Conservation (phyloP, 1,140 invertebrate genomes). For the Helicoverpa zea region DNA sequence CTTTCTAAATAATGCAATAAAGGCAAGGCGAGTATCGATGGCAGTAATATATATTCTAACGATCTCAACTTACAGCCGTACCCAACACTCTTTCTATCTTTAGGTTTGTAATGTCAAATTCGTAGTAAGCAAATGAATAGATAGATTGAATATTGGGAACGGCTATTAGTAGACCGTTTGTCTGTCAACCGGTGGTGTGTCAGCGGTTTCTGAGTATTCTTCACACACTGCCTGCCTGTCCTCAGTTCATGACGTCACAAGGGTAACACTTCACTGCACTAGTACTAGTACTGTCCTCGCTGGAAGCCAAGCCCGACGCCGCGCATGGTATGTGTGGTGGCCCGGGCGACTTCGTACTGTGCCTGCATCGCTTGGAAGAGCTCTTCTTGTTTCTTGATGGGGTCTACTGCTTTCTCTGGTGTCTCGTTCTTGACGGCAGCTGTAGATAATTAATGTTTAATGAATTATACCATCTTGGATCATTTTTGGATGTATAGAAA, state of each 20-base stretch:
- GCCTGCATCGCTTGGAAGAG: slow-evolving; percentile 97
- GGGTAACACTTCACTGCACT: slow-evolving; percentile 31
- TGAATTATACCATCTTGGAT: too few relatives aligned
- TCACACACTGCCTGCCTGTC: too few relatives aligned
- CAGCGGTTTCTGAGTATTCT: too few relatives aligned
- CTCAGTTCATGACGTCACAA: slow-evolving; percentile 5
- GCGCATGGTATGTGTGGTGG: slow-evolving; percentile 97
- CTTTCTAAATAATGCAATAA: neutral
- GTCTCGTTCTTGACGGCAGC: slow-evolving; percentile 69
- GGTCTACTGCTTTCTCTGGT: slow-evolving; percentile 84
- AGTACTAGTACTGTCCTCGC: slow-evolving; percentile 75
- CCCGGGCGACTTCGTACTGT: slow-evolving; percentile 97
- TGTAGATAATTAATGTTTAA: slow-evolving; percentile 45
- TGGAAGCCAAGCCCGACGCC: slow-evolving; percentile 95
- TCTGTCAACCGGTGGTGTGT: too few relatives aligned
- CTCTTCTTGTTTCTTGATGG: slow-evolving; percentile 95
- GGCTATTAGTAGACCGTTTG: too few relatives aligned
- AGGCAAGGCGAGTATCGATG: neutral
- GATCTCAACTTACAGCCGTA: too few relatives aligned
- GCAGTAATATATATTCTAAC: neutral
- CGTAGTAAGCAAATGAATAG: too few relatives aligned
- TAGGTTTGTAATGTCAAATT: too few relatives aligned
- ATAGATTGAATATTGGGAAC: too few relatives aligned
- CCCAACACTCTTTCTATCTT: too few relatives aligned
- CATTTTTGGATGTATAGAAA: too few relatives aligned